Percentiles rank a stretch among this genome's conserved stretches.
Evolutionary conservation across 1,140 invertebrate species (phyloP).

Genomic region (Goniozus legneri): DNA sequence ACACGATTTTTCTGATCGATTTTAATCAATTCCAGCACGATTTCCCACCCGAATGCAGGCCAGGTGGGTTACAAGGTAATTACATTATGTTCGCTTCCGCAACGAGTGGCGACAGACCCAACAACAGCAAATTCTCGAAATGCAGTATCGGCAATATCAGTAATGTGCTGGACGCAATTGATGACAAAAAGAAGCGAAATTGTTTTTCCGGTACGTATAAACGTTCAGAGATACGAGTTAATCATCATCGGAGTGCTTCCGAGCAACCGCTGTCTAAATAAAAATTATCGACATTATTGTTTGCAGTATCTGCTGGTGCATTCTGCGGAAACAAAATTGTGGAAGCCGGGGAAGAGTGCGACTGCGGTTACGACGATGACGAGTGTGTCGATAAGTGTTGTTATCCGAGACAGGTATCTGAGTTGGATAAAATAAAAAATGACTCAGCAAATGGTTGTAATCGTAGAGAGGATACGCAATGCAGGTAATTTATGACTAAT

Average conservation of each 20-base stretch:
- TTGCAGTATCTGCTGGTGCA: slow-evolving; percentile 78
- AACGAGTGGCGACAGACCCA: slow-evolving; percentile 87
- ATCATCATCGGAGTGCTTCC: not conserved
- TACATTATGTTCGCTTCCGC: slow-evolving; percentile 98
- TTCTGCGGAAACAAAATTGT: slow-evolving; percentile 99
- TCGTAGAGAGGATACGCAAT: slow-evolving; percentile 73
- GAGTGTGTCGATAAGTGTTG: slow-evolving; percentile 95
- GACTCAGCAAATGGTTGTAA: slow-evolving; percentile 75
- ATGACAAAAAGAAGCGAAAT: slow-evolving; percentile 89
- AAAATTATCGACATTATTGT: slow-evolving; percentile 15
- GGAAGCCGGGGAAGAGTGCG: slow-evolving; percentile 96
- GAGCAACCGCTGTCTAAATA: slow-evolving; percentile 8
- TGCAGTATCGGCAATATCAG: slow-evolving; percentile 96
- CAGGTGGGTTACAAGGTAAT: slow-evolving; percentile 85
- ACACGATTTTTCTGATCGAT: too few species aligned
- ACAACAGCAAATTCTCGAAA: slow-evolving; percentile 91
- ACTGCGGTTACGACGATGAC: slow-evolving; percentile 93
- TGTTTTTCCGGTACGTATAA: slow-evolving; percentile 74
- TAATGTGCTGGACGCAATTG: slow-evolving; percentile 86
- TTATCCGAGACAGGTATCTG: slow-evolving; percentile 77
- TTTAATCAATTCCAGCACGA: slow-evolving; percentile 86
- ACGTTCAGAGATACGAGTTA: not conserved
- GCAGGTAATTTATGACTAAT: slow-evolving; percentile 61
- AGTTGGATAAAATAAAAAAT: slow-evolving; percentile 67
- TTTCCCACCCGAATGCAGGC: slow-evolving; percentile 86